Evolutionary conservation across 2,888 invertebrate genomes (phyloP).

Genomic region (Tanypteryx hageni): DNA sequence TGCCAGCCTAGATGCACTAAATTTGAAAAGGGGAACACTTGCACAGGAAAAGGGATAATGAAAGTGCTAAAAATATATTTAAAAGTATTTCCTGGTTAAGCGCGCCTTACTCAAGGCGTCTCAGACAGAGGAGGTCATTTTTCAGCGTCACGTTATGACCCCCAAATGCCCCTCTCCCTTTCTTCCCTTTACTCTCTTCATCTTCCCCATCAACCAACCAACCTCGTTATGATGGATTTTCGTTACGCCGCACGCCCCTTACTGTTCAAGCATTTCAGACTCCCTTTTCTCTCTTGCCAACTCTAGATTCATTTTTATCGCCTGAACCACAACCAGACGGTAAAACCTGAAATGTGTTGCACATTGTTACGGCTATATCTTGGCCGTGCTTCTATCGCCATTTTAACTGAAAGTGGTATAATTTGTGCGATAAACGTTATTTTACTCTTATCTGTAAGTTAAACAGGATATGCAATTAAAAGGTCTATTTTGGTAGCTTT

Average conservation of each 20-base stretch:
- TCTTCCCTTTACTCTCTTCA: not conserved
- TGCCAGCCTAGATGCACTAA: too few relatives aligned
- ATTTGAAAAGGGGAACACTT: too few relatives aligned
- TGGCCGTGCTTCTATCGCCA: not conserved
- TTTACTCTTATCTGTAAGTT: not conserved
- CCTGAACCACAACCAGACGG: not conserved
- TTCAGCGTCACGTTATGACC: constrained; percentile 20
- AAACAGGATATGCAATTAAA: not conserved
- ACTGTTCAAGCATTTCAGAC: not conserved
- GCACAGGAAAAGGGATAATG: too few relatives aligned
- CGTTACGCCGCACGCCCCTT: not conserved
- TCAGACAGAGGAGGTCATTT: not conserved
- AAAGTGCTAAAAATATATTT: not conserved
- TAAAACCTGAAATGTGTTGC: not conserved
- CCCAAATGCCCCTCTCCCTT: not conserved
- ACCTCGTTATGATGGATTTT: constrained; percentile 24
- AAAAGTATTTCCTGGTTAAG: not conserved
- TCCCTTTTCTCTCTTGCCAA: not conserved
- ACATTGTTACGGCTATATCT: not conserved
- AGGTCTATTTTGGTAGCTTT: too few relatives aligned
- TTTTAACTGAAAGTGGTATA: not conserved
- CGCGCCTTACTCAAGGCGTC: not conserved
- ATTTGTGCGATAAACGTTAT: not conserved
- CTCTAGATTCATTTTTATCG: not conserved
- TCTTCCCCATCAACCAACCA: not conserved